Evolutionary conservation across 2,113 vertebrate species (phyloP), one percentile per base, ranked within the genome.

Genomic region (Nothocercus julius): DNA sequence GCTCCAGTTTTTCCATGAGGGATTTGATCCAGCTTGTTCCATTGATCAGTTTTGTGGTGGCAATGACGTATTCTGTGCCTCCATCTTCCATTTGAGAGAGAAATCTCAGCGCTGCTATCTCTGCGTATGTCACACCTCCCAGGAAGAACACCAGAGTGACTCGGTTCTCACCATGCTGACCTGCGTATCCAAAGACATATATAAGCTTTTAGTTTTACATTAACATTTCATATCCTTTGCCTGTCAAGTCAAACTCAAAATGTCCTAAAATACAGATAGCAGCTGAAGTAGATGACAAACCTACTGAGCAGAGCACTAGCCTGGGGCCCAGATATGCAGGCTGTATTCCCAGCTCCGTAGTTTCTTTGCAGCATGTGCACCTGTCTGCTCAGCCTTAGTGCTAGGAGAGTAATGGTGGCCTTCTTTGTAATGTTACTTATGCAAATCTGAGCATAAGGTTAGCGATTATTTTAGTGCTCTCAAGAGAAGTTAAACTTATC

Each of bases 51-150:
- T 99, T 99, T 7, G 99, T 99, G 14, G 99, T 99, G 44, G 99
- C 99, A 59, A 99, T 99, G 13, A 99, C 98, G 1, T 99, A 99
- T 66, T 99, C 99, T 18, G 98, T 99, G 68, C 99, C 99, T 22
- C 99, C 98, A 28, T 99, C 99, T 93, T 99, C 99, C 98, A 99
- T 98, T 59, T 99, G 99, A 38, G 99, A 99, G 59, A 99, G 98
- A 61, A 99, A 99, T 5, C 99, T 98, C 49, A 99, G 98, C 3
- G 99, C 99, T 0, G 99, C 99, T 21, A 99, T 99, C 90, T 99
- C 99, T 1, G 99, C 99, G 0, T 99, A 99, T 0, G 99, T 99
- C 32, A 99, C 99, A 0, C 99, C 99, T 1, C 99, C 99, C 4
- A 99, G 98, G 96, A 99, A 99, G 97, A 99, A 99, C 42, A 99